Evolutionary conservation across 2,113 vertebrate species (phyloP).

Genomic region (Gasterosteus aculeatus): DNA sequence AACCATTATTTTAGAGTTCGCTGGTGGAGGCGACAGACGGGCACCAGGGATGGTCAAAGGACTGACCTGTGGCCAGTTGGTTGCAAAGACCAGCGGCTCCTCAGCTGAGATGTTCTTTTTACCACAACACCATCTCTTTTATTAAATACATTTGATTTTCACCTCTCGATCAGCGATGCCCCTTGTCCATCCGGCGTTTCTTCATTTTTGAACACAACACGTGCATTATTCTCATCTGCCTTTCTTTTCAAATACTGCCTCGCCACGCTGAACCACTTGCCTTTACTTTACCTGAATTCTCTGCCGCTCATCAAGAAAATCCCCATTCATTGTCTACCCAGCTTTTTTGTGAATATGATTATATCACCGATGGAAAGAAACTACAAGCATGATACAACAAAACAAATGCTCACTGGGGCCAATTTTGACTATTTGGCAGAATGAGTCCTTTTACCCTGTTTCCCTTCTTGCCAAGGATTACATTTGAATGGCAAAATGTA

Average conservation of each 20-base stretch:
- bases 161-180: too few relatives aligned
- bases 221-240: constrained; percentile 19
- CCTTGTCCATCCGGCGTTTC: too few relatives aligned
- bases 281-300: constrained; percentile 40
- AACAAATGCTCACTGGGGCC: neutral
- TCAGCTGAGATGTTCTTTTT: too few relatives aligned
- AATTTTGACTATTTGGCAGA: neutral
- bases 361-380: constrained; percentile 12
- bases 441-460: neutral
- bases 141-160: too few relatives aligned
- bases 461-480: neutral
- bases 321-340: constrained; percentile 11
- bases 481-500: neutral
- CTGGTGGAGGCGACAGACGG: too few relatives aligned
- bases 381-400: neutral
- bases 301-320: neutral
- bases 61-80: too few relatives aligned
- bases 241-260: constrained; percentile 14
- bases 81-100: too few relatives aligned
- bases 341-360: constrained; percentile 12
- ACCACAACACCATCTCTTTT: too few relatives aligned
- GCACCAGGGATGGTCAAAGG: too few relatives aligned
- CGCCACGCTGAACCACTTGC: constrained; percentile 10
- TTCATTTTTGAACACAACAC: too few relatives aligned
- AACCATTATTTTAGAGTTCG: too few relatives aligned